Conservation (phyloP, 2,797 vertebrate species). For the Cirrhinus mrigala region DNA sequence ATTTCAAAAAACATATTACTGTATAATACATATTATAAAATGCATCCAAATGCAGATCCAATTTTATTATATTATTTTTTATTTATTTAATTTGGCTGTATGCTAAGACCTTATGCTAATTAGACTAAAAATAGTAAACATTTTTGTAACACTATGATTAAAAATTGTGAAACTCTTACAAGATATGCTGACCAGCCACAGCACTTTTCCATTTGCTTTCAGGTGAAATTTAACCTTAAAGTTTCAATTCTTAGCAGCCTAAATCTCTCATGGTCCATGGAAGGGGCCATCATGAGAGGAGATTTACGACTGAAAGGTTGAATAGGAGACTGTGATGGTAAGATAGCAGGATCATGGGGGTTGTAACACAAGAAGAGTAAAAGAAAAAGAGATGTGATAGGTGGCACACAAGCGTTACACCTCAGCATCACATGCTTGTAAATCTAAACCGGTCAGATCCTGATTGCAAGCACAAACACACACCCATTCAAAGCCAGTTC, state of each 20-base stretch:
- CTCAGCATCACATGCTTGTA: conserved; percentile 54
- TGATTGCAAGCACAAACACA: conserved; percentile 31
- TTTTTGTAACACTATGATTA: neutral
- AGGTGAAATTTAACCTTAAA: neutral
- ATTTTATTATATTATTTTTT: neutral
- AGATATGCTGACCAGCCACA: too few relatives aligned
- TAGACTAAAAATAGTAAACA: neutral
- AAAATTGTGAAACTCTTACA: too few relatives aligned
- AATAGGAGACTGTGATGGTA: neutral
- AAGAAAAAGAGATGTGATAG: conserved; percentile 39
- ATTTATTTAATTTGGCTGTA: neutral
- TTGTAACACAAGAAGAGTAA: conserved; percentile 7
- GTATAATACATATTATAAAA: neutral
- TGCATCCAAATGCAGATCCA: neutral
- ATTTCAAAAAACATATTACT: neutral
- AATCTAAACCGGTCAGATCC: conserved; percentile 42
- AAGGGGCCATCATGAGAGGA: neutral
- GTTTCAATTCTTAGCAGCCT: neutral
- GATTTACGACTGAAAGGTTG: neutral
- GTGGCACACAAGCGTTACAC: conserved; percentile 28
- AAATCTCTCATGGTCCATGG: neutral
- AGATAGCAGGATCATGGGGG: neutral
- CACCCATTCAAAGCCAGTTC: conserved; percentile 11
- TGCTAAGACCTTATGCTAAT: neutral
- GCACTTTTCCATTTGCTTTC: neutral